These are phyloP conservation scores for Oryzias javanicus DNA, from an alignment of 2,113 vertebrate genomes.

Conservation along the genomic window DNA sequence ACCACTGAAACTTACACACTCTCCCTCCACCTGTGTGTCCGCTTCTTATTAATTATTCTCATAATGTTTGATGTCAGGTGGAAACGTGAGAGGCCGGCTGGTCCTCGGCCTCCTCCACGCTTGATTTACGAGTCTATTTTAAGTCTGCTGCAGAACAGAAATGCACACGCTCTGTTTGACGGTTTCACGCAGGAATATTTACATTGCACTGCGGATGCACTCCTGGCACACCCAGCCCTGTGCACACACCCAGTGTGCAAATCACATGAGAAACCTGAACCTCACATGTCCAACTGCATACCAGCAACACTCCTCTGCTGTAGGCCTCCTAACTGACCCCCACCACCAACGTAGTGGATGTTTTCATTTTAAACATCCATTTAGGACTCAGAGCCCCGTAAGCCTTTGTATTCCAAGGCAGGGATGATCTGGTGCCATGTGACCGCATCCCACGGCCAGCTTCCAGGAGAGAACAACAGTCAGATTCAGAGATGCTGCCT, in stretches of 20 bases:
- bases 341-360: slow-evolving; percentile 9
- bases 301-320: slow-evolving; percentile 10
- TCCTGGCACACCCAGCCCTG: slow-evolving; percentile 5
- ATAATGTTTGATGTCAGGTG: slow-evolving; percentile 27
- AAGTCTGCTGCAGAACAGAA: background rate
- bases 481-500: slow-evolving; percentile 55
- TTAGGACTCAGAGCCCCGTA: slow-evolving; percentile 38
- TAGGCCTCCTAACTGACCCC: background rate
- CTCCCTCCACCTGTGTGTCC: slow-evolving; percentile 49
- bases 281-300: slow-evolving; percentile 8
- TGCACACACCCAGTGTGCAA: slow-evolving; percentile 37
- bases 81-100: slow-evolving; percentile 10
- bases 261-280: slow-evolving; percentile 55
- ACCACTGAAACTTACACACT: slow-evolving; percentile 50
- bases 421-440: slow-evolving; percentile 55
- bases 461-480: slow-evolving; percentile 62
- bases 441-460: slow-evolving; percentile 60
- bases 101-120: slow-evolving; percentile 6
- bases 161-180: background rate
- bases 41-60: slow-evolving; percentile 22
- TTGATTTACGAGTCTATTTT: background rate
- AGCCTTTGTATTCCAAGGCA: slow-evolving; percentile 59
- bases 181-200: slow-evolving; percentile 23
- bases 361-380: slow-evolving; percentile 30
- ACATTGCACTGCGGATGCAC: slow-evolving; percentile 17